These are phyloP conservation scores for Halichoerus grypus DNA, from an alignment of 2,113 vertebrate species.

Conservation along the genomic window DNA sequence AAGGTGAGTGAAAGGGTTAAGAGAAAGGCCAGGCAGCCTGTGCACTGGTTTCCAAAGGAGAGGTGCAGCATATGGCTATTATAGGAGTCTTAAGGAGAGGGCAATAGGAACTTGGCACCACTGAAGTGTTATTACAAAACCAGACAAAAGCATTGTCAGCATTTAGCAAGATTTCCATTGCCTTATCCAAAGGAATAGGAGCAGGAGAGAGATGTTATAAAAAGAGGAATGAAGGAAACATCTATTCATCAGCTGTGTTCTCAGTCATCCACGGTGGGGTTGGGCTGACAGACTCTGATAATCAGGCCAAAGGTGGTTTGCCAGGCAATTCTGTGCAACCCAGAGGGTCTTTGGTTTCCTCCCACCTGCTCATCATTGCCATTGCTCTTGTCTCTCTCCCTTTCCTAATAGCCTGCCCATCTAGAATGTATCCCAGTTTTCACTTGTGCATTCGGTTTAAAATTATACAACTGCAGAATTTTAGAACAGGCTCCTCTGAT, in stretches of 20 bases:
- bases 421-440: neutral
- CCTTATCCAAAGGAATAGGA: constrained; percentile 41
- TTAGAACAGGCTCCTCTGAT: neutral
- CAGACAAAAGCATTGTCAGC: constrained; percentile 68
- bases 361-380: neutral
- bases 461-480: neutral
- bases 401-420: neutral
- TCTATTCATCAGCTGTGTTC: neutral
- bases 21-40: neutral
- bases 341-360: neutral
- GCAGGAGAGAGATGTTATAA: neutral
- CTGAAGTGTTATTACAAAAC: constrained; percentile 32
- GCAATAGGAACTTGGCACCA: constrained; percentile 56
- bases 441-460: neutral
- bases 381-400: neutral
- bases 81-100: constrained; percentile 31
- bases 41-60: neutral
- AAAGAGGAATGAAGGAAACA: constrained; percentile 32
- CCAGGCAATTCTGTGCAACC: neutral
- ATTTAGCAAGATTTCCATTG: constrained; percentile 49
- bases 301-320: neutral
- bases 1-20: neutral
- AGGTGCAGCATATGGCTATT: neutral
- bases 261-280: neutral
- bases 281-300: neutral